Evolutionary conservation across 2,113 vertebrate species (phyloP).

Genomic region (Echinops telfairi): DNA sequence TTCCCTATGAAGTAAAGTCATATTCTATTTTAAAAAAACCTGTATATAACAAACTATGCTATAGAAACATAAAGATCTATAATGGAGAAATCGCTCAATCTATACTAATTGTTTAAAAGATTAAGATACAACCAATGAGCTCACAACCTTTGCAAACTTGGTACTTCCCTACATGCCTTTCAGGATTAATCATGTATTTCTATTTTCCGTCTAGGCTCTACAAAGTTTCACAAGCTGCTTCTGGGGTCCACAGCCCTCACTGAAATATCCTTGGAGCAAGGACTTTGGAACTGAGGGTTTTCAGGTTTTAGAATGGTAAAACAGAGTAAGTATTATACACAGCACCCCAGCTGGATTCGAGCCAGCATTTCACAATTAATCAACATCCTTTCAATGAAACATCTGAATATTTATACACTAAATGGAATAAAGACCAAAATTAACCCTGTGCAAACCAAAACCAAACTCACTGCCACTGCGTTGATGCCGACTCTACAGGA

Average conservation of each 20-base stretch:
- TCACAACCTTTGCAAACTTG: background rate
- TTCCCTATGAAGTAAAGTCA: conserved; percentile 26
- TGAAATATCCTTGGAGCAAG: background rate
- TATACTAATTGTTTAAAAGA: conserved; percentile 13
- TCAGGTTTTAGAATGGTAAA: conserved; percentile 17
- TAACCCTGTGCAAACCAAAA: background rate
- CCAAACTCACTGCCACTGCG: too few species aligned
- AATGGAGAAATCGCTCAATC: background rate
- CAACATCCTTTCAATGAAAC: conserved; percentile 1
- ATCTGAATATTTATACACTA: background rate
- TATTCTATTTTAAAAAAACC: background rate
- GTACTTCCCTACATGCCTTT: too few species aligned
- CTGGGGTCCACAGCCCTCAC: background rate
- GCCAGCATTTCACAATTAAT: background rate
- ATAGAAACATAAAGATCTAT: background rate
- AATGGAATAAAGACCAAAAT: background rate
- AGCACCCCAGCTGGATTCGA: background rate
- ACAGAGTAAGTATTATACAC: background rate
- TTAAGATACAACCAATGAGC: background rate
- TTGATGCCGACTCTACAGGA: too few species aligned
- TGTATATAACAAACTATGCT: background rate
- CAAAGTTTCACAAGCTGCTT: background rate
- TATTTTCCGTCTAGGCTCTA: too few species aligned
- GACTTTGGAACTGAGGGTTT: conserved; percentile 19
- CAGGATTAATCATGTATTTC: too few species aligned